Evolutionary conservation across 2,797 vertebrate genomes (phyloP).

Genomic region (Pelobates cultripes): DNA sequence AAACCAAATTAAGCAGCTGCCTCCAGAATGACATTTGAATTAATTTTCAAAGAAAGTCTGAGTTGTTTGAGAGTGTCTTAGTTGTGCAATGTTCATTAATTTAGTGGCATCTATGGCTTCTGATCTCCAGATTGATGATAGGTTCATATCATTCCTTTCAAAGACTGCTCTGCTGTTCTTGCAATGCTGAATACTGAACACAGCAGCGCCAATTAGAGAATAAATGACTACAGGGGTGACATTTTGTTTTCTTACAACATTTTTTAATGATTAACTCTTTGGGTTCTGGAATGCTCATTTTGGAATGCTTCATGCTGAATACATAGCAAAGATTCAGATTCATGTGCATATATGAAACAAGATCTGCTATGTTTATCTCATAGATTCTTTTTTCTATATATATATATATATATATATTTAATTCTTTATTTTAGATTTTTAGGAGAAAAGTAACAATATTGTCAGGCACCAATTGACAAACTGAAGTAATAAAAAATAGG

Average conservation of each 20-base stretch:
- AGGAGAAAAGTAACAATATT: too few relatives aligned
- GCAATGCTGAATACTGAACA: slow-evolving; percentile 20
- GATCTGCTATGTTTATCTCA: too few relatives aligned
- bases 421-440: too few relatives aligned
- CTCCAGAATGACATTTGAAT: background rate
- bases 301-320: too few relatives aligned
- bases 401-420: too few relatives aligned
- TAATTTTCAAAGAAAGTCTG: slow-evolving; percentile 12
- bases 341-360: too few relatives aligned
- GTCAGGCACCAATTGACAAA: too few relatives aligned
- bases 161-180: slow-evolving; percentile 29
- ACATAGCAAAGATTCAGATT: too few relatives aligned
- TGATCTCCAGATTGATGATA: slow-evolving; percentile 33
- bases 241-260: slow-evolving; percentile 36
- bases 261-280: slow-evolving; percentile 29
- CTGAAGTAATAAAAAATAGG: too few relatives aligned
- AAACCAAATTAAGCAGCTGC: slow-evolving; percentile 31
- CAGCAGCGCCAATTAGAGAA: slow-evolving; percentile 44
- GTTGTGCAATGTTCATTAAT: slow-evolving; percentile 28
- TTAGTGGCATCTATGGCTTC: slow-evolving; percentile 29
- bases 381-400: too few relatives aligned
- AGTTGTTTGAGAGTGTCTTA: slow-evolving; percentile 5
- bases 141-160: slow-evolving; percentile 39
- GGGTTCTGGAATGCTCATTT: background rate
- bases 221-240: slow-evolving; percentile 43